phyloP scores from a whole-genome alignment of 2,888 invertebrate genomes.

The Petrolisthes cinctipes region DNA sequence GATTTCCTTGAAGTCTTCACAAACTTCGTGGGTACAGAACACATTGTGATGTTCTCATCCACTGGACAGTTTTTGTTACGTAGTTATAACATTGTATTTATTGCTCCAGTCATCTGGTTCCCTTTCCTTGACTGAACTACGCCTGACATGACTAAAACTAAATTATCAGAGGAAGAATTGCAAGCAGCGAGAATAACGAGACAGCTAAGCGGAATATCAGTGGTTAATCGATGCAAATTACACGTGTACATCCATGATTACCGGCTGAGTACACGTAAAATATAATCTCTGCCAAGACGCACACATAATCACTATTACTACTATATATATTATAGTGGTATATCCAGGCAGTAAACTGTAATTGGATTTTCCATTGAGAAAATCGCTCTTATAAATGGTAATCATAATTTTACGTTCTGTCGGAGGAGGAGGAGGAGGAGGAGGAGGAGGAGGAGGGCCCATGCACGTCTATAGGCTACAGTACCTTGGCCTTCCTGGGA shows the following conservation, averaged over 20 bases:
- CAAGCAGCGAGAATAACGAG: slow-evolving; percentile 39
- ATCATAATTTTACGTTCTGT: slow-evolving; percentile 6
- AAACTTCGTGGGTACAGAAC: too few species aligned
- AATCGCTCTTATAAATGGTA: slow-evolving; percentile 21
- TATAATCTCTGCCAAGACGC: slow-evolving; percentile 36
- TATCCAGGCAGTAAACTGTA: slow-evolving; percentile 41
- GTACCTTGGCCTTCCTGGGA: too few species aligned
- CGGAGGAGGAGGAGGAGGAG: too few species aligned
- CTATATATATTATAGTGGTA: slow-evolving; percentile 44
- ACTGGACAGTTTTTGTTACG: too few species aligned
- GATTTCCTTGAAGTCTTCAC: too few species aligned
- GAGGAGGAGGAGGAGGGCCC: too few species aligned
- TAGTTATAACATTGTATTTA: too few species aligned
- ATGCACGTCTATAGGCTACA: too few species aligned
- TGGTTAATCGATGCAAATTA: slow-evolving; percentile 56
- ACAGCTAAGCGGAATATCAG: slow-evolving; percentile 51
- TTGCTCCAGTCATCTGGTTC: too few species aligned
- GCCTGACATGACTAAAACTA: neutral
- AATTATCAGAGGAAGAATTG: slow-evolving; percentile 44
- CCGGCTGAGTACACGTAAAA: slow-evolving; percentile 53
- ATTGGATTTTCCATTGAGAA: slow-evolving; percentile 34
- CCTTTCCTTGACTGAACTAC: too few species aligned
- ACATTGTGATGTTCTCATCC: too few species aligned
- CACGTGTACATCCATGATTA: slow-evolving; percentile 42
- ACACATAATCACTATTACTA: slow-evolving; percentile 53